Conservation (phyloP, 23 tunicate genomes). For the Styela plicata region DNA sequence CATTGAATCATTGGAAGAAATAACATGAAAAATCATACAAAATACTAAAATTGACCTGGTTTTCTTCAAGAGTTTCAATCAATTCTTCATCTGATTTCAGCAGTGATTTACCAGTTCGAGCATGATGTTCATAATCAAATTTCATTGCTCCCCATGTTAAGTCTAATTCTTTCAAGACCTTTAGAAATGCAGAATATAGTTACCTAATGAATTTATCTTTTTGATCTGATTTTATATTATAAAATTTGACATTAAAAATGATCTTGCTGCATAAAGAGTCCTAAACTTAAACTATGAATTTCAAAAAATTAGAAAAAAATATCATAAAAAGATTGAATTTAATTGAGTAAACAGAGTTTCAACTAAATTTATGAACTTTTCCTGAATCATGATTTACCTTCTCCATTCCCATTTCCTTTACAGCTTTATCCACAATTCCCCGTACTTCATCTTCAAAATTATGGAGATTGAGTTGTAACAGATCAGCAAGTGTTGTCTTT, state of each 20-base stretch:
- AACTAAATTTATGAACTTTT: no score
- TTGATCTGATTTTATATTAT: no score
- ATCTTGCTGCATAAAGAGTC: no score
- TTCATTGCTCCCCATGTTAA: constrained; percentile 90
- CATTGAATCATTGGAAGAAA: no score
- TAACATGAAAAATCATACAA: no score
- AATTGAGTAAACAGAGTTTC: no score
- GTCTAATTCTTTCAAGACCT: constrained; percentile 92
- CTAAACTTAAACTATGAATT: no score
- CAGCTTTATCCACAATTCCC: constrained; percentile 95
- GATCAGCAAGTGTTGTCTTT: constrained; percentile 85
- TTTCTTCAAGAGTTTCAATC: constrained; percentile 94
- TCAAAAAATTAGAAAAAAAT: no score
- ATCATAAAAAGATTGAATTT: no score
- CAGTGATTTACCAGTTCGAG: constrained; percentile 64
- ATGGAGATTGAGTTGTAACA: constrained; percentile 82
- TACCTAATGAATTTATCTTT: no score
- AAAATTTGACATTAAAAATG: no score
- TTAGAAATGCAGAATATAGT: background rate
- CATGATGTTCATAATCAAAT: constrained; percentile 79
- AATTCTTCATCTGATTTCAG: constrained; percentile 92
- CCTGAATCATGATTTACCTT: constrained; percentile 64
- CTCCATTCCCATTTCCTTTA: constrained; percentile 98
- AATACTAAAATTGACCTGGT: constrained; percentile 75
- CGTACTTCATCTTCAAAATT: constrained; percentile 96